phyloP scores from a whole-genome alignment of 2,113 vertebrate genomes.

The Bolborhynchus lineola region DNA sequence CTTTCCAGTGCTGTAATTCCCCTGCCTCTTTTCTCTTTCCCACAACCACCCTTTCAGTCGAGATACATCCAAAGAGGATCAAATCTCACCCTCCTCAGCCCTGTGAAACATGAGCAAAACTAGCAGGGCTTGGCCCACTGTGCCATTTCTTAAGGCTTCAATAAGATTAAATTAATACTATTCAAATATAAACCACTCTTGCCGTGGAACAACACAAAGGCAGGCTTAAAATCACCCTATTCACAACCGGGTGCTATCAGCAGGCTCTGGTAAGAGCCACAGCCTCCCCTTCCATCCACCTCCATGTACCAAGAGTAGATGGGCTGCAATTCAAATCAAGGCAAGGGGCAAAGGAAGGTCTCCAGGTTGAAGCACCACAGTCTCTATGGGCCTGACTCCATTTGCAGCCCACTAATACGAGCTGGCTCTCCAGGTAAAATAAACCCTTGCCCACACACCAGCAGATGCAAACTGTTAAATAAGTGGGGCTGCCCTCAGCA shows the following conservation, averaged over 20 bases:
- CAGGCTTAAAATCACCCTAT: fast-evolving
- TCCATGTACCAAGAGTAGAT: fast-evolving
- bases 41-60: not conserved
- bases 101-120: not conserved
- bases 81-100: conserved; percentile 10
- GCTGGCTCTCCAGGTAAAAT: not conserved
- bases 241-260: fast-evolving
- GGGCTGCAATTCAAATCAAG: not conserved
- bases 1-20: conserved; percentile 14
- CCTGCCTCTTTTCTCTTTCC: not conserved
- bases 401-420: not conserved
- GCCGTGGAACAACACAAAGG: not conserved
- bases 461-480: not conserved
- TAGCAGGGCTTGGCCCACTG: not conserved
- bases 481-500: not conserved
- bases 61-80: conserved; percentile 15
- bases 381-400: not conserved
- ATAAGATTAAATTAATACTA: not conserved
- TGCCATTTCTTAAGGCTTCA: not conserved
- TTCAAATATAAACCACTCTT: conserved; percentile 17
- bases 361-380: fast-evolving
- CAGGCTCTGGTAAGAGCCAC: not conserved
- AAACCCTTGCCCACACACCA: not conserved
- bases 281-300: not conserved
- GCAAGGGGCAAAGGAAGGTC: not conserved